These are phyloP conservation scores for Bombyx mandarina DNA, from an alignment of 1,140 invertebrate genomes.

Conservation along the genomic window DNA sequence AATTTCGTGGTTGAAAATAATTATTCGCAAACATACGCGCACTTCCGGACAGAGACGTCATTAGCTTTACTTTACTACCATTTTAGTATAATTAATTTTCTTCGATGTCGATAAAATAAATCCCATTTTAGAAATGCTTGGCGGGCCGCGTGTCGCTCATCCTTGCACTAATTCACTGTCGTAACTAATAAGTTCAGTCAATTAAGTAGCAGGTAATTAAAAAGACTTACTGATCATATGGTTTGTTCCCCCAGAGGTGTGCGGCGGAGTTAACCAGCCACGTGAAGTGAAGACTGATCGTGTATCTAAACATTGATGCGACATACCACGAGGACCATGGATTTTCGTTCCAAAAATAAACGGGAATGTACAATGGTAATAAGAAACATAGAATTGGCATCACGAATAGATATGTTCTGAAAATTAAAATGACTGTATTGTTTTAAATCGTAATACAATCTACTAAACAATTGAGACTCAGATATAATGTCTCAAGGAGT, in stretches of 20 bases:
- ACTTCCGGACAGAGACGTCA: no score
- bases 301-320: conserved; percentile 70
- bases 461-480: neutral
- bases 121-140: no score
- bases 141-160: no score
- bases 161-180: no score
- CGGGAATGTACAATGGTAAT: conserved; percentile 70
- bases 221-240: conserved; percentile 74
- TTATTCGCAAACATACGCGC: no score
- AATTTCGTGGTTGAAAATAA: no score
- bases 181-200: no score
- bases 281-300: conserved; percentile 81
- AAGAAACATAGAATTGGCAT: conserved; percentile 84
- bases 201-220: no score
- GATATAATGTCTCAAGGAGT: neutral
- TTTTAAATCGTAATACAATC: neutral
- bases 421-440: conserved; percentile 15
- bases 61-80: no score
- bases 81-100: no score
- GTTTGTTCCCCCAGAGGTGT: conserved; percentile 81
- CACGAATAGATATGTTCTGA: conserved; percentile 79
- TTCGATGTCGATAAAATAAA: no score
- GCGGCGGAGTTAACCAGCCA: conserved; percentile 93
- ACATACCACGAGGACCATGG: conserved; percentile 74
- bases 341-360: conserved; percentile 84